Conservation (phyloP, 2,113 vertebrate species). For the Plecotus auritus region DNA sequence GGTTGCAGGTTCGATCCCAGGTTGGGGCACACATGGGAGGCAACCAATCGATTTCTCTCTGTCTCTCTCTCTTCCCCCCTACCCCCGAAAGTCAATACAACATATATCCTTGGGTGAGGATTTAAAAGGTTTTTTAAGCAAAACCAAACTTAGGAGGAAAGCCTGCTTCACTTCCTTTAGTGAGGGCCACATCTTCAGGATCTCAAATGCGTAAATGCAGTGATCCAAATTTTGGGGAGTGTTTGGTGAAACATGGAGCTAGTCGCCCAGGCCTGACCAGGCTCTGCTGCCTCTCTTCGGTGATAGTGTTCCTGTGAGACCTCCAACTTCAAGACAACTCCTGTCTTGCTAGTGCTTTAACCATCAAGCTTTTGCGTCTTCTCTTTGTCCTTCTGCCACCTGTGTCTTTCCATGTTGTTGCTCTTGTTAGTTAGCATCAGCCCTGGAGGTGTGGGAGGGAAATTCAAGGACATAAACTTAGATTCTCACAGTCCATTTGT, state of each 20-base stretch:
- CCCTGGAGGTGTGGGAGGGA: background rate
- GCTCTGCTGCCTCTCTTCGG: background rate
- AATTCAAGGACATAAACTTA: slow-evolving; percentile 11
- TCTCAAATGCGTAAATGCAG: background rate
- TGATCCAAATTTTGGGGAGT: background rate
- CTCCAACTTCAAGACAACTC: background rate
- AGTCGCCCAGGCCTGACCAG: background rate
- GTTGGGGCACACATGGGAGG: background rate
- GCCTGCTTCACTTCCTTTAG: background rate
- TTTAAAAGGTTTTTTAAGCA: background rate
- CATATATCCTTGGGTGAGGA: background rate
- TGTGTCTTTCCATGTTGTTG: background rate
- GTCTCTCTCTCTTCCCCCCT: no score
- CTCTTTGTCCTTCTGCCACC: background rate
- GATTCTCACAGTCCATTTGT: slow-evolving; percentile 25
- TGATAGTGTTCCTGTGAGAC: background rate
- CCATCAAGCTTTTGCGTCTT: background rate
- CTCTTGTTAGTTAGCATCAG: background rate
- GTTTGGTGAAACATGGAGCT: background rate
- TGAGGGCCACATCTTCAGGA: background rate
- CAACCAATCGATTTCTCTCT: background rate
- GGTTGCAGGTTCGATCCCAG: background rate
- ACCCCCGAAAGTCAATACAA: background rate
- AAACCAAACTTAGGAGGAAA: slow-evolving; percentile 28
- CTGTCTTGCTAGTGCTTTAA: background rate